Evolutionary conservation across 2,888 invertebrate species (phyloP), one percentile per base, ranked within the genome.

Genomic region (Melikaiella ostensackeni): DNA sequence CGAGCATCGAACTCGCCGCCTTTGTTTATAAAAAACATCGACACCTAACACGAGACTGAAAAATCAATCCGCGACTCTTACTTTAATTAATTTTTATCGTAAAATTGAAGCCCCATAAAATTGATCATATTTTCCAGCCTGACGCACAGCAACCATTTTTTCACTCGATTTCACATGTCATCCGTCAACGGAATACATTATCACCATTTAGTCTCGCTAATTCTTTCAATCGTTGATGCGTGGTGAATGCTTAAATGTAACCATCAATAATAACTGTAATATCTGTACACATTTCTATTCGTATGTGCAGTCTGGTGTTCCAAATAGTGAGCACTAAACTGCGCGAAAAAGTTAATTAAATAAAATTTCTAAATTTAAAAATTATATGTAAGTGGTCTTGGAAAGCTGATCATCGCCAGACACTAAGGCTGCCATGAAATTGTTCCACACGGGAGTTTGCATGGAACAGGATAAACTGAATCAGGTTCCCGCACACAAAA

Each of bases 1-100:
- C 70, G 70, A 70, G 70, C 70, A 70, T 70, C 50, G 70, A 70
- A 70, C 50, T 70, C 70, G 50, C 70, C 50, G n/a, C 70, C 50
- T 70, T 70, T 70, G 50, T 70, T 50, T 50, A 50, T 70, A 50
- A 70, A n/a, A 50, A 30, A 27, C 24, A 46, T 50, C n/a, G 50
- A 4, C 50, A 70, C 30, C 70, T 70, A 50, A 70, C 70, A 21
- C 70, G 50, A 50, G n/a, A 70, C 33, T 70, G 50, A 46, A 70
- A 70, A 30, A 33, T 70, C 50, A 70, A 30, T 50, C 70, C 70
- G 24, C 50, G 30, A 70, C 70, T 70, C 30, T 64, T 21, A 46
- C 27, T 5, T 30, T 70, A 50, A 50, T 70, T 30, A 70, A 70
- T 50, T 70, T n/a, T 70, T 6, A 70, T 50, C 50, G 19, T 19